phyloP scores from a whole-genome alignment of 2,113 vertebrate genomes.

The Ranitomeya variabilis region DNA sequence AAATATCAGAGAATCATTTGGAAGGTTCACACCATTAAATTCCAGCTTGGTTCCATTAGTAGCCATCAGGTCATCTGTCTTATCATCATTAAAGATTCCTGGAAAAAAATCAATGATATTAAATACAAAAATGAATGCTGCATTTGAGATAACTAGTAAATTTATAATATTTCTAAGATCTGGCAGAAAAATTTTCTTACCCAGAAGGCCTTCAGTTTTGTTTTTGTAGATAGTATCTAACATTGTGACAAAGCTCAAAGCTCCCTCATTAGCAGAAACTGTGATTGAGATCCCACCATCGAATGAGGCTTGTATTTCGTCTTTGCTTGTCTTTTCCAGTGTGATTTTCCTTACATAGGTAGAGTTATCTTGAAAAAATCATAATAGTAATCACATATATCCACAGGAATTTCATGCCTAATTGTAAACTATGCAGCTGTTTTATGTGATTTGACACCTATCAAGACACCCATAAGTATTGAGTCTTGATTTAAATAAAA shows the following conservation, averaged over 20 bases:
- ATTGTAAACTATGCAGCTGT: neutral
- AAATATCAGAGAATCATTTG: slow-evolving; percentile 53
- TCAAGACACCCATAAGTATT: neutral
- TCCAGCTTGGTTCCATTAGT: slow-evolving; percentile 51
- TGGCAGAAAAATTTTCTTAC: slow-evolving; percentile 16
- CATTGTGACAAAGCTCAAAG: slow-evolving; percentile 49
- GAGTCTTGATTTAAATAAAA: neutral
- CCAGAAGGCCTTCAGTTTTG: slow-evolving; percentile 56
- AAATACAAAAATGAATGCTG: neutral
- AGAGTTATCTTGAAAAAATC: slow-evolving; percentile 38
- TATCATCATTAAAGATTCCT: neutral
- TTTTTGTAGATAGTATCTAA: slow-evolving; percentile 50
- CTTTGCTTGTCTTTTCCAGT: slow-evolving; percentile 27
- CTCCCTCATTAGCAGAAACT: slow-evolving; percentile 49
- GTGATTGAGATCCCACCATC: slow-evolving; percentile 52
- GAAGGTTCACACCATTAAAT: slow-evolving; percentile 52
- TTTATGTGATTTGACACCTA: neutral
- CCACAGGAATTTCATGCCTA: neutral
- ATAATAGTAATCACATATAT: neutral
- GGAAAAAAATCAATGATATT: neutral
- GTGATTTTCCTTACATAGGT: slow-evolving; percentile 47
- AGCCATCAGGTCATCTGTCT: slow-evolving; percentile 54
- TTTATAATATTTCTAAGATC: neutral
- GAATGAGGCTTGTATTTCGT: slow-evolving; percentile 43
- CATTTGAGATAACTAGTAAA: neutral